Base-by-base conservation (phyloP, 2,888 invertebrate genomes). In the Lithophane leautieri region DNA sequence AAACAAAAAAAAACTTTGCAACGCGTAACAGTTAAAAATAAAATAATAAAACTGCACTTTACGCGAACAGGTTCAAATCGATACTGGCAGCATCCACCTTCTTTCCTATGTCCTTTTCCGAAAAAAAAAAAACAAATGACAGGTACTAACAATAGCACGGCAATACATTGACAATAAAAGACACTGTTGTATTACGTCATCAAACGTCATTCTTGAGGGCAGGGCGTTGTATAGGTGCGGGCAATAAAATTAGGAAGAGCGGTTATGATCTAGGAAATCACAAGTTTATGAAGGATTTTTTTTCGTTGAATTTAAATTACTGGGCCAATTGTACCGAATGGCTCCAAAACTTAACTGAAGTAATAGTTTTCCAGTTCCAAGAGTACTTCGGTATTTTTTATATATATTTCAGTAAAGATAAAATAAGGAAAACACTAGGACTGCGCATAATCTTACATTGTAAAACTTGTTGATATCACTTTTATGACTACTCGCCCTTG, bases 81-180 rank as follows among this genome's bases (percentile, higher is more conserved):
- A 86, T 91, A 96, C 96, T 96, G 96, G 91, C 93, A 91, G 91
- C 82, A 91, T 83, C 84, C 81, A 86, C 86, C 88, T 89, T 87
- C 92, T 92, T 92, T 92, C 93, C 93, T 91, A 93, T 94, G 95
- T 95, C 95, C 95, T 94, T 95, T 95, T 95, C 93, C 94, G 93
- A 94, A 93, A 94, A 94, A 89, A 94, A 92, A 52, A 89, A 82
- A 62, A 81, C 81, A 87, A 86, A 88, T 87, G 85, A 94, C 95
- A 95, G 95, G 95, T 96, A 94, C 88, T 89, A 91, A 90, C 88
- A 88, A 89, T 82, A 73, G 86, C 85, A 83, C 82, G 71, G 82
- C 85, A 87, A 84, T 83, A 87, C 85, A 87, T 86, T 89, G 87
- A 89, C 91, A 88, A 84, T 84, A 81, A 71, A 73, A 80, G 79